Conservation (phyloP, 2,888 invertebrate genomes). For the Rhamnusium bicolor region DNA sequence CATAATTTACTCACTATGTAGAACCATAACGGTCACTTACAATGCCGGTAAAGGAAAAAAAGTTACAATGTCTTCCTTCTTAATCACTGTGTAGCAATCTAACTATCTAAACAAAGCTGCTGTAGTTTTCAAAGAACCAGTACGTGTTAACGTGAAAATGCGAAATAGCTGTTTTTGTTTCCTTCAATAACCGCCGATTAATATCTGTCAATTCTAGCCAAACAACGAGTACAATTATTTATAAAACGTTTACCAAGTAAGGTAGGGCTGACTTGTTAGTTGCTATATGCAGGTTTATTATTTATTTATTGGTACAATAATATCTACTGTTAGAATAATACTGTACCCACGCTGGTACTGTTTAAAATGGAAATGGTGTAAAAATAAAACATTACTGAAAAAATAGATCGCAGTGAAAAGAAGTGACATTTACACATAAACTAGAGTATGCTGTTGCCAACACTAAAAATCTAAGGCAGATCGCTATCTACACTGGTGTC, state of each 20-base stretch:
- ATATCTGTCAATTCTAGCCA: slow-evolving; percentile 27
- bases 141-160: not conserved
- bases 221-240: slow-evolving; percentile 25
- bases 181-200: slow-evolving; percentile 17
- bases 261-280: slow-evolving; percentile 37
- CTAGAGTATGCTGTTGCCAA: not conserved
- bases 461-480: not conserved
- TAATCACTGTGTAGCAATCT: not conserved
- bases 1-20: no score
- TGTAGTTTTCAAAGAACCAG: not conserved
- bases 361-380: slow-evolving; percentile 16
- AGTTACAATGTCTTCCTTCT: no score
- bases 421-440: not conserved
- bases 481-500: not conserved
- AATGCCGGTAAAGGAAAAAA: no score
- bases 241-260: slow-evolving; percentile 32
- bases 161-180: slow-evolving; percentile 1
- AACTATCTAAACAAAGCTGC: not conserved
- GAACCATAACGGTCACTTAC: no score
- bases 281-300: slow-evolving; percentile 48
- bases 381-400: not conserved
- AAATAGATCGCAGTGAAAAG: not conserved
- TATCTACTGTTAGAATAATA: slow-evolving; percentile 26
- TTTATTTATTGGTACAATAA: slow-evolving; percentile 52
- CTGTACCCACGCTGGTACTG: slow-evolving; percentile 10